phyloP scores from a whole-genome alignment of 2,113 vertebrate species.

The Channa maculata region DNA sequence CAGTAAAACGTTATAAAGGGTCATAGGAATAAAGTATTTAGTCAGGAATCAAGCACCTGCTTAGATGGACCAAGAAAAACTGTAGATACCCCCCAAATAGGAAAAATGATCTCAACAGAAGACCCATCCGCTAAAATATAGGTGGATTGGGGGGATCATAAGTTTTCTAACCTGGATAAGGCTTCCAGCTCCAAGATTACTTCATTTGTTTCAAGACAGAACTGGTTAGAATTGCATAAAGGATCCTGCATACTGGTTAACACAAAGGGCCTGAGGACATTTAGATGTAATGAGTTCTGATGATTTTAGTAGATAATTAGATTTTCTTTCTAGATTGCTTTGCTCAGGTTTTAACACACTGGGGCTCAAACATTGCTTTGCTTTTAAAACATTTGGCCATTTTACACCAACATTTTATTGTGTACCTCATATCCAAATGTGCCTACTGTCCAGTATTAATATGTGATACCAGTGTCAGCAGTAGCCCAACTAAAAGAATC shows the following conservation, averaged over 20 bases:
- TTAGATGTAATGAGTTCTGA: slow-evolving; percentile 35
- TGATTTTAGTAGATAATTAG: slow-evolving; percentile 34
- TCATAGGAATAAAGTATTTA: too few relatives aligned
- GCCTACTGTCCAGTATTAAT: neutral
- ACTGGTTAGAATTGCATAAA: too few relatives aligned
- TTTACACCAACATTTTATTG: slow-evolving; percentile 18
- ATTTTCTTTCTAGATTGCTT: slow-evolving; percentile 5
- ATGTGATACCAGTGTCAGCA: slow-evolving; percentile 7
- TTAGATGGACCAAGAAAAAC: slow-evolving; percentile 6
- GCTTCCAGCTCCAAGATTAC: slow-evolving; percentile 6
- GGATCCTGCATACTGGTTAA: too few relatives aligned
- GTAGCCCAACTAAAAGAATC: neutral
- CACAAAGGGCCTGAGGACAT: slow-evolving; percentile 13
- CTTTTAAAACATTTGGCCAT: slow-evolving; percentile 3
- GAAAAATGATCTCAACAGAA: neutral
- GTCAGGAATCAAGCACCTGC: neutral
- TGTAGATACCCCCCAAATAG: neutral
- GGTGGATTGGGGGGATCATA: neutral
- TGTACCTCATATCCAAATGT: neutral
- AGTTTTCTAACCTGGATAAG: neutral
- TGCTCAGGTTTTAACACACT: slow-evolving; percentile 8
- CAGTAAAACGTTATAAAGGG: neutral
- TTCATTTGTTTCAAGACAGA: too few relatives aligned
- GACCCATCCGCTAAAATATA: neutral
- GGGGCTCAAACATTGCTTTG: neutral